Base-by-base conservation (phyloP, 2,113 vertebrate genomes). In the Anhinga rufa region DNA sequence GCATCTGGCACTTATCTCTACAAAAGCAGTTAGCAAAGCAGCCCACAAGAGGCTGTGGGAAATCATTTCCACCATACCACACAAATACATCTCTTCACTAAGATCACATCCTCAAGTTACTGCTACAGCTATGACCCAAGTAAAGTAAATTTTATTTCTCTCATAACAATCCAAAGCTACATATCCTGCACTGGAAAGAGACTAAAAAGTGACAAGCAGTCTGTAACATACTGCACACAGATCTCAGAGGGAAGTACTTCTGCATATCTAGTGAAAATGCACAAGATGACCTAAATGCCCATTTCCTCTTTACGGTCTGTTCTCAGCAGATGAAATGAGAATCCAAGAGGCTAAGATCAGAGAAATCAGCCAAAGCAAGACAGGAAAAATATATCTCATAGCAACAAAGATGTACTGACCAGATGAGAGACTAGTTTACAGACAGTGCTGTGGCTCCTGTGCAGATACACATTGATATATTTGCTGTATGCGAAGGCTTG, bases 391-490 rank as follows among this genome's bases (percentile, higher is more conserved):
- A 2, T 11, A 36, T 40, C 72, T 71, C 46, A 64, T 4, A 62
- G 69, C 44, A 87, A 75, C 65, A 79, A 78, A 77, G 38, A 61
- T 3, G 24, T 61, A 69, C 40, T 62, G 78, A 75, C 76, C 81
- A 58, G 44, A 42, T 10, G 36, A 79, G 25, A 84, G 65, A 44
- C 20, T 28, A 38, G 42, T 60, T 90, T 14, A 65, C 55, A 84
- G 80, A 71, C 31, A 25, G 9, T 57, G 49, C 83, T 78, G 55
- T 26, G 62, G 57, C 9, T 89, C 28, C 80, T 49, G 57, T 1
- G 1, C 5, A 21, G 14, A 12, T 16, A 55, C 51, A 54, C 10
- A 9, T 19, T 0, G 0, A 49, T 3, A 26, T 4, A 13, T 24
- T 19, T 75, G 72, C 42, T 83, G 38, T 34, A 15, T 7, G 46